phyloP scores from a whole-genome alignment of 2,113 vertebrate genomes.

The Larimichthys polyactis region DNA sequence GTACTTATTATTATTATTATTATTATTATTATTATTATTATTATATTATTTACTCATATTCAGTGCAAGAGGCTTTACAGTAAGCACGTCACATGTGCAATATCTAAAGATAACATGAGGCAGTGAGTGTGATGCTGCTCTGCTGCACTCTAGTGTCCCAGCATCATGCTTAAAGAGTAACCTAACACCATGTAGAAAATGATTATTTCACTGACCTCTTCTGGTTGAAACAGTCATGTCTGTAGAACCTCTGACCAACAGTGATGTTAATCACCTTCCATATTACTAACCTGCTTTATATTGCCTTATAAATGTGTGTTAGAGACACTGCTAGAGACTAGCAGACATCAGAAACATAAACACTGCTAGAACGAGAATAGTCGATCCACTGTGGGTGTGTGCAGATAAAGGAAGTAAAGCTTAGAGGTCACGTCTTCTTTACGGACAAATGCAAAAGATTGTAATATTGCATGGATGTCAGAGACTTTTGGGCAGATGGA shows the following conservation, averaged over 20 bases:
- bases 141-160: constrained; percentile 64
- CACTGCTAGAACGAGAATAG: background rate
- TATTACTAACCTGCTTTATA: background rate
- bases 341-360: background rate
- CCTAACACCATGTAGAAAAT: background rate
- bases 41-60: background rate
- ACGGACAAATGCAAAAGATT: background rate
- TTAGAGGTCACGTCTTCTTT: background rate
- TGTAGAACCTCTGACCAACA: background rate
- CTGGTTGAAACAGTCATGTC: constrained; percentile 18
- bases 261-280: background rate
- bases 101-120: background rate
- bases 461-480: background rate
- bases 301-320: background rate
- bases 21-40: too few species aligned
- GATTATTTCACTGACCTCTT: constrained; percentile 37
- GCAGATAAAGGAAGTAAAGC: background rate
- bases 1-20: background rate
- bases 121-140: constrained; percentile 16
- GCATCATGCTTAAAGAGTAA: background rate
- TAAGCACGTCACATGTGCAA: constrained; percentile 1
- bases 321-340: constrained; percentile 1
- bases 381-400: background rate
- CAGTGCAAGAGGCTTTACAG: background rate
- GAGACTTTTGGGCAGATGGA: background rate